phyloP scores from a whole-genome alignment of 2,888 invertebrate species.

The Pilophorus perplexus region DNA sequence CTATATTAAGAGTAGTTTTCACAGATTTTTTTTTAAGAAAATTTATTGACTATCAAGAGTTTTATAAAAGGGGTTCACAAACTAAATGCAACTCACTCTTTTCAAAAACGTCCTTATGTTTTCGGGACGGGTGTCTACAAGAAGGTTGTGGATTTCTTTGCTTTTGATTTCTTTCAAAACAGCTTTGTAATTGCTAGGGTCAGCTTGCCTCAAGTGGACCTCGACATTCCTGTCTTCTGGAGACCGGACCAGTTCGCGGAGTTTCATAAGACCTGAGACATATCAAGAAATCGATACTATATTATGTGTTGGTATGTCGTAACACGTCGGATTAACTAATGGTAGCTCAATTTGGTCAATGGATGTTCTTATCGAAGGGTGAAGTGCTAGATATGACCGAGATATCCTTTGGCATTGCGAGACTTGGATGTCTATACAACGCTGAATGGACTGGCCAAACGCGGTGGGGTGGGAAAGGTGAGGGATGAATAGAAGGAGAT shows the following conservation, averaged over 20 bases:
- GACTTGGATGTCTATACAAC: no score
- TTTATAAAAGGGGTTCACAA: neutral
- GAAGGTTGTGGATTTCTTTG: slow-evolving; percentile 72
- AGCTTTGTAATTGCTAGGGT: slow-evolving; percentile 64
- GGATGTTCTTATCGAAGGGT: no score
- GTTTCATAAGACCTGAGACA: slow-evolving; percentile 63
- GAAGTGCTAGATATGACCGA: no score
- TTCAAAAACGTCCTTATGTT: slow-evolving; percentile 71
- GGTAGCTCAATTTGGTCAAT: no score
- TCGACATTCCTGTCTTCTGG: slow-evolving; percentile 63
- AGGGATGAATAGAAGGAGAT: no score
- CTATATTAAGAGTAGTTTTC: neutral
- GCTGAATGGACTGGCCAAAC: no score
- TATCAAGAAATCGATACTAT: no score
- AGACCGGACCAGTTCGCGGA: slow-evolving; percentile 68
- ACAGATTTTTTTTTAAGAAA: neutral
- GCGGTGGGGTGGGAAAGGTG: no score
- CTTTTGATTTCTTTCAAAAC: slow-evolving; percentile 70
- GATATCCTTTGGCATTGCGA: no score
- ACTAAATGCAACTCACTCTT: slow-evolving; percentile 60
- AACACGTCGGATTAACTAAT: no score
- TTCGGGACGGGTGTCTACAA: slow-evolving; percentile 71
- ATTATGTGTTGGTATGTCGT: no score
- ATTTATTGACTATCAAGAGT: neutral
- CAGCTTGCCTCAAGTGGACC: slow-evolving; percentile 66